Base-by-base conservation (phyloP, 2,797 vertebrate species). In the Pseudopleuronectes americanus region DNA sequence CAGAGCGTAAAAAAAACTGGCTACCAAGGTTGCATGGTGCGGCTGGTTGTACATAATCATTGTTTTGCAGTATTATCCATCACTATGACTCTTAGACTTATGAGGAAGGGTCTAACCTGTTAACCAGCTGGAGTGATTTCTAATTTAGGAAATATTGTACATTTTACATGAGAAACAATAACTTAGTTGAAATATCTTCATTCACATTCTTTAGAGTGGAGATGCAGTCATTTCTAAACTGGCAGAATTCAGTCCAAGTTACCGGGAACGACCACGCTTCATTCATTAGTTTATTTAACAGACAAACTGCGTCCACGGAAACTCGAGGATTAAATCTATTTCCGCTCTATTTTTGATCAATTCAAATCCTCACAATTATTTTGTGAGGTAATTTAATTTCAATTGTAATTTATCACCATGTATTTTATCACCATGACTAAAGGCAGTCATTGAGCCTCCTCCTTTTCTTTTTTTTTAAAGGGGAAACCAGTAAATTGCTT, bases 281-380 rank as follows among this genome's bases (percentile, higher is more conserved):
- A 16, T 62, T 67, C 24, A 43, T 38, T 43, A 49, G 6, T 47
- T 56, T 22, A 57, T 64, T 24, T 31, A 47, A 48, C 45, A 53
- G 9, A 48, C 17, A 54, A 51, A 17, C 4, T 22, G 6, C 4
- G 10, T 55, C 38, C 17, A 53, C 13, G 22, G 26, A 56, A 60
- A 48, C 28, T 7, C 4, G 7, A 36, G 9, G 4, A 31, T 26
- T 26, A 3, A 52, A 71, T 48, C 3, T 38, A 43, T 22, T 36
- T 54, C 12, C 12, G 16, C 28, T 31, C 10, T 21, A 21, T 9
- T 64, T 64, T 59, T 21, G 3, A 14, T 24, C 1, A 26, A 26
- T 65, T 48, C 8, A 28, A 41, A 41, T 74, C 24, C 1, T 36
- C 2, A 38, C 41, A 60, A 8, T 23, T 68, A 5, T 56, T 63